Percentiles rank a stretch among this genome's conserved stretches.
These are phyloP conservation scores for Mesopsocus fuscifrons DNA, from an alignment of 2,888 invertebrate species.

Conservation along the genomic window DNA sequence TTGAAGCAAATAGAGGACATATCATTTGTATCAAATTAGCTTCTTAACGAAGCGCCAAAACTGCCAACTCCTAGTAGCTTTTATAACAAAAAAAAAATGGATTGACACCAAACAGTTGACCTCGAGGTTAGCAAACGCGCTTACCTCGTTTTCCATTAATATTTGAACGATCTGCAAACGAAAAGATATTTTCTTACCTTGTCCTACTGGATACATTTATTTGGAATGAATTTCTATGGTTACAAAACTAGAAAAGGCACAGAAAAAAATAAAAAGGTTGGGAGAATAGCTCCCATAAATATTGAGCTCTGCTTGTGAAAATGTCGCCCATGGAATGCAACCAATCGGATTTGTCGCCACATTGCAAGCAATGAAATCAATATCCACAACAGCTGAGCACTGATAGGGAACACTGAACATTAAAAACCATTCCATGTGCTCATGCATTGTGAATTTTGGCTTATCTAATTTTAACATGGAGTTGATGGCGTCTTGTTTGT, in stretches of 20 bases:
- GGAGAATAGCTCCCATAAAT: slow-evolving; percentile 2
- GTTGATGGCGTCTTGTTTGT: neutral
- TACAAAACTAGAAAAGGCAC: slow-evolving; percentile 1
- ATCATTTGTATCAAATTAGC: too few relatives aligned
- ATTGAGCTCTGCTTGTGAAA: slow-evolving; percentile 6
- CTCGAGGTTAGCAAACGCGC: slow-evolving; percentile 4
- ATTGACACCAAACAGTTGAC: slow-evolving; percentile 10
- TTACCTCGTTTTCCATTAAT: slow-evolving; percentile 5
- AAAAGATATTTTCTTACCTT: slow-evolving; percentile 33
- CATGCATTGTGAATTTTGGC: neutral
- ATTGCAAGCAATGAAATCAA: neutral
- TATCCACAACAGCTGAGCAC: neutral
- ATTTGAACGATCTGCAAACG: slow-evolving; percentile 11
- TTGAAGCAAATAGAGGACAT: too few relatives aligned
- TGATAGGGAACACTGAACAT: neutral
- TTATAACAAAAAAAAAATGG: too few relatives aligned
- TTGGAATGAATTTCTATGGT: neutral
- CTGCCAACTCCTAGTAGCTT: too few relatives aligned
- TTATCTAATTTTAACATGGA: neutral
- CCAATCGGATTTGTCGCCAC: neutral
- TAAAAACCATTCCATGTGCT: neutral
- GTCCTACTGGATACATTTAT: slow-evolving; percentile 44
- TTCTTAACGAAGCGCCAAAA: too few relatives aligned
- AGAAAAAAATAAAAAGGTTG: neutral
- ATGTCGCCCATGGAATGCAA: neutral